A percentile compares a stretch with the other conserved stretches of the same genome.
phyloP scores from a whole-genome alignment of 1,140 invertebrate genomes.

The Bombus turneri region DNA sequence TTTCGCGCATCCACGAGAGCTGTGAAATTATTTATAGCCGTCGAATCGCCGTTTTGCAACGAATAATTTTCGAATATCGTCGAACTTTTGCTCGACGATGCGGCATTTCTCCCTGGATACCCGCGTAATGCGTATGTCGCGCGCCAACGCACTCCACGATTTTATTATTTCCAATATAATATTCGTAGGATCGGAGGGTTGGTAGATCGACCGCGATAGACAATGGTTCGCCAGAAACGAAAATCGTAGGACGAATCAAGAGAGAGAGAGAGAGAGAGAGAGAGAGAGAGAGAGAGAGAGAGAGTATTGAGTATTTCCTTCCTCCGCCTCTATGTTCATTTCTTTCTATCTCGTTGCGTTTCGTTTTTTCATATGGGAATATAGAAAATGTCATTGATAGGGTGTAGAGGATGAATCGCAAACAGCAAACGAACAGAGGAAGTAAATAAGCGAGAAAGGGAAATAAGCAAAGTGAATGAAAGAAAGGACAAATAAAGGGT shows the following conservation, averaged over 20 bases:
- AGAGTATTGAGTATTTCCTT: too few species aligned
- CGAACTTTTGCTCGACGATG: background rate
- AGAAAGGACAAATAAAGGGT: conserved; percentile 12
- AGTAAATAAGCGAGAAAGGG: background rate
- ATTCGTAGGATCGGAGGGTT: background rate
- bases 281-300: too few species aligned
- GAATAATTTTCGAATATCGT: conserved; percentile 54
- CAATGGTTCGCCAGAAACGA: background rate
- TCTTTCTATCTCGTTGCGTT: background rate
- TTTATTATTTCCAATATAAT: conserved; percentile 29
- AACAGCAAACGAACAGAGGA: background rate
- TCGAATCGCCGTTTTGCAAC: conserved; percentile 42
- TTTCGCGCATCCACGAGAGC: conserved; percentile 1
- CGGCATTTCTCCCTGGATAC: background rate
- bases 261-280: too few species aligned
- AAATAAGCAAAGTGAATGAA: background rate
- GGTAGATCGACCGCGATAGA: background rate
- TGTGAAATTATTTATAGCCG: conserved; percentile 60
- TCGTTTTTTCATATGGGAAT: too few species aligned
- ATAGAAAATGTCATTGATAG: background rate
- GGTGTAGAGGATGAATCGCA: too few species aligned
- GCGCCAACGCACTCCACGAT: background rate
- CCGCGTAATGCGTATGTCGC: background rate
- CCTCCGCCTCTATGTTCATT: too few species aligned
- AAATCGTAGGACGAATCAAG: background rate